phyloP scores from a whole-genome alignment of 2,888 invertebrate species.

The Xylophagus ater region DNA sequence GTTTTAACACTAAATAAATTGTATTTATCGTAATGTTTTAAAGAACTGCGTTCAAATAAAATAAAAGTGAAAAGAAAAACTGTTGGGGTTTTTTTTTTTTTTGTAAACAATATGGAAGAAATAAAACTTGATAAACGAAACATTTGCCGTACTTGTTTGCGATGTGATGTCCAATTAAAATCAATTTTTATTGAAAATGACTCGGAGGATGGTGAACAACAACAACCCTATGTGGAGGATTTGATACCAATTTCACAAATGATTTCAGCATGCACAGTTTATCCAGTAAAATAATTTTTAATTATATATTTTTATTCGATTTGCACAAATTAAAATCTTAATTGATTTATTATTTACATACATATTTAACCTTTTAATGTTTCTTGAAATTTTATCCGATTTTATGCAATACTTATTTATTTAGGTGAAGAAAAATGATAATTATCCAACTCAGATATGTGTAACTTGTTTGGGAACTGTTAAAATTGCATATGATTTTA shows the following conservation, averaged over 20 bases:
- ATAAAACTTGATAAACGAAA: constrained; percentile 27
- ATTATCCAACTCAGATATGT: constrained; percentile 36
- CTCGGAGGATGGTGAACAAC: constrained; percentile 19
- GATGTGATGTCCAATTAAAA: constrained; percentile 18
- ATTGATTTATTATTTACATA: neutral
- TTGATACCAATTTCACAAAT: constrained; percentile 27
- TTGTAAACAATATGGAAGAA: too few species aligned
- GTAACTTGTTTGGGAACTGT: constrained; percentile 28
- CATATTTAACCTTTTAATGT: neutral
- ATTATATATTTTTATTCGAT: neutral
- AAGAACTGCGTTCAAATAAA: too few species aligned
- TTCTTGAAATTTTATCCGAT: neutral
- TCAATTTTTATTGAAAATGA: constrained; percentile 18
- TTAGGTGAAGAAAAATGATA: constrained; percentile 37
- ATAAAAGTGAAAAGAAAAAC: too few species aligned
- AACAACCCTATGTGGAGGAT: constrained; percentile 20
- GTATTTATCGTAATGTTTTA: too few species aligned
- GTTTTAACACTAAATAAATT: too few species aligned
- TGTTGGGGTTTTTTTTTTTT: too few species aligned
- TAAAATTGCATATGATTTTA: constrained; percentile 31
- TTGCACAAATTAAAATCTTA: neutral
- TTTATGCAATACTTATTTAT: constrained; percentile 12
- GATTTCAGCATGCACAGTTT: constrained; percentile 30
- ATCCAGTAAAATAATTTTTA: constrained; percentile 19
- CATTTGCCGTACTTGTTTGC: constrained; percentile 35